Evolutionary conservation across 2,797 vertebrate genomes (phyloP).

Genomic region (Sebastes umbrosus): DNA sequence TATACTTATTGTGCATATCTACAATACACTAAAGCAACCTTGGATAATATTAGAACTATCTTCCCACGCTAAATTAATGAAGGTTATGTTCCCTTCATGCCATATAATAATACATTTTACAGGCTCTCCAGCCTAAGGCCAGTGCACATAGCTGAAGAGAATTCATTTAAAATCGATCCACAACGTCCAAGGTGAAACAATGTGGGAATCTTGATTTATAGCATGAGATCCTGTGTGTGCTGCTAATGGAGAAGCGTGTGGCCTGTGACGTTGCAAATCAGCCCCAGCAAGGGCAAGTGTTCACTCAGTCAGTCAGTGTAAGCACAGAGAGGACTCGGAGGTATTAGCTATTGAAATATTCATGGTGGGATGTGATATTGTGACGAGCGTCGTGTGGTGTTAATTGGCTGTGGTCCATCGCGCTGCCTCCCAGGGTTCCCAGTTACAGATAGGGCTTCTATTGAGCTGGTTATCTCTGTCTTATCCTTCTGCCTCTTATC

Average conservation of each 20-base stretch:
- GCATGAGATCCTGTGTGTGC: not conserved
- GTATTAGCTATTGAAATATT: constrained; percentile 54
- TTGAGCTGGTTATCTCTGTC: constrained; percentile 9
- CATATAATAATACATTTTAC: constrained; percentile 31
- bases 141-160: constrained; percentile 10
- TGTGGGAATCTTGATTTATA: constrained; percentile 61
- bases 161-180: constrained; percentile 54
- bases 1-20: not conserved
- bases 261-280: constrained; percentile 26
- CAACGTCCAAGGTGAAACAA: constrained; percentile 69
- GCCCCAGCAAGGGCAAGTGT: constrained; percentile 29
- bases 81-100: constrained; percentile 26
- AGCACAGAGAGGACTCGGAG: constrained; percentile 15
- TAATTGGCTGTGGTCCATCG: constrained; percentile 50
- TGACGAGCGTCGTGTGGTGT: constrained; percentile 15
- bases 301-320: constrained; percentile 14
- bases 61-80: constrained; percentile 41
- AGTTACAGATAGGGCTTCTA: constrained; percentile 38
- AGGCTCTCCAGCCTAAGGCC: constrained; percentile 26
- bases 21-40: constrained; percentile 3
- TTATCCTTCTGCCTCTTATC: constrained; percentile 29
- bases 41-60: constrained; percentile 42
- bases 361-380: constrained; percentile 43
- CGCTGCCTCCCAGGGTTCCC: constrained; percentile 38
- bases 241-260: constrained; percentile 34